Percentiles rank a stretch among this genome's conserved stretches.
These are phyloP conservation scores for Leptestheria dahalacensis DNA, from an alignment of 1,140 invertebrate genomes.

Conservation along the genomic window DNA sequence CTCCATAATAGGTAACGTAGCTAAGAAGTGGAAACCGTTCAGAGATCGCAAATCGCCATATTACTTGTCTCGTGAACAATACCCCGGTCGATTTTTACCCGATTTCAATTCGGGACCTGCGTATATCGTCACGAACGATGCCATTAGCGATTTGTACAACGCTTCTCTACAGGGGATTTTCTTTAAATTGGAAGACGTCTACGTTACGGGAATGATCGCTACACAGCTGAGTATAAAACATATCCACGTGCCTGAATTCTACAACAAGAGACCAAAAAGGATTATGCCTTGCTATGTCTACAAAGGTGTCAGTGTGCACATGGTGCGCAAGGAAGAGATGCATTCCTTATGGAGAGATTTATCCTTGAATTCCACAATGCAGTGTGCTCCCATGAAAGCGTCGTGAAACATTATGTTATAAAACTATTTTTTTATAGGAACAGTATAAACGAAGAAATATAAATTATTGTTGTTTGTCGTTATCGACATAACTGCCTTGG, in stretches of 20 bases:
- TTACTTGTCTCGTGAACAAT: conserved; percentile 58
- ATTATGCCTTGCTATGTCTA: conserved; percentile 63
- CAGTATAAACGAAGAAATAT: too few species aligned
- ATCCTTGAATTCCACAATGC: too few species aligned
- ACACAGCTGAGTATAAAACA: conserved; percentile 49
- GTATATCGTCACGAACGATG: conserved; percentile 56
- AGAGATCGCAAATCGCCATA: conserved; percentile 70
- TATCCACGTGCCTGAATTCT: conserved; percentile 59
- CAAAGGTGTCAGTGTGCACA: conserved; percentile 66
- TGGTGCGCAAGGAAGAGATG: conserved; percentile 73
- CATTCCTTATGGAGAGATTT: conserved; percentile 68
- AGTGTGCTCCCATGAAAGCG: too few species aligned
- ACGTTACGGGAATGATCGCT: conserved; percentile 71
- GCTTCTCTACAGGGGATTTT: conserved; percentile 50
- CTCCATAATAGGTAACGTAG: conserved; percentile 61
- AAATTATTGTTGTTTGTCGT: too few species aligned
- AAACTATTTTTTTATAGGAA: too few species aligned
- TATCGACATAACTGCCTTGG: too few species aligned
- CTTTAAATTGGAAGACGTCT: conserved; percentile 79
- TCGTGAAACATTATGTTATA: too few species aligned
- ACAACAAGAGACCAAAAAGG: conserved; percentile 53
- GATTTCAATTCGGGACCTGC: conserved; percentile 76
- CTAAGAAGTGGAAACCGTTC: conserved; percentile 69
- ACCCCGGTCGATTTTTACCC: conserved; percentile 50
- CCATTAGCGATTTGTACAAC: conserved; percentile 46